Evolutionary conservation across 2,888 invertebrate genomes (phyloP).

Genomic region (Gymnoscelis rufifasciata): DNA sequence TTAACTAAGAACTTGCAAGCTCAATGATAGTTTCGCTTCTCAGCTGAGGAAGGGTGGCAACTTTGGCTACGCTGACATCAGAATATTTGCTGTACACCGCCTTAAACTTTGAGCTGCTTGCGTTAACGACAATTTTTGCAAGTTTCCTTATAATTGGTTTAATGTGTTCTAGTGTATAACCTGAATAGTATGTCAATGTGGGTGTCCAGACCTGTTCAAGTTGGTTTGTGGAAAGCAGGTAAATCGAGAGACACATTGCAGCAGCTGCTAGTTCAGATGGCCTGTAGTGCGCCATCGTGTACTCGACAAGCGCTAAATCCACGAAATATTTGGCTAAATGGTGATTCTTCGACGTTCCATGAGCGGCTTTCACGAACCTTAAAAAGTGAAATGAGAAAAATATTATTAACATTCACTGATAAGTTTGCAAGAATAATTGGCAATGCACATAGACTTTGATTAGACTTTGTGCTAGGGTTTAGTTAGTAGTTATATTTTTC

Average conservation of each 20-base stretch:
- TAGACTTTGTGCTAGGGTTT: too few species aligned
- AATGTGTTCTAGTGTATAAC: slow-evolving; percentile 84
- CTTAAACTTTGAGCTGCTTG: slow-evolving; percentile 84
- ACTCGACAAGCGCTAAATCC: slow-evolving; percentile 90
- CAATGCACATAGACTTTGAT: too few species aligned
- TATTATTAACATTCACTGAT: too few species aligned
- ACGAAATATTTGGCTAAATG: slow-evolving; percentile 94
- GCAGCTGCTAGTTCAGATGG: slow-evolving; percentile 93
- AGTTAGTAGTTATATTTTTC: too few species aligned
- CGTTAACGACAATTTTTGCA: slow-evolving; percentile 83
- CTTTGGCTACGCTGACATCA: slow-evolving; percentile 78
- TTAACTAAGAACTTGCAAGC: slow-evolving; percentile 39
- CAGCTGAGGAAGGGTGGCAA: slow-evolving; percentile 82
- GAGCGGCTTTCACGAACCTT: slow-evolving; percentile 81
- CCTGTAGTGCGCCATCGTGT: slow-evolving; percentile 85
- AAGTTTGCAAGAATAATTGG: too few species aligned
- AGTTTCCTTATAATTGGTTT: slow-evolving; percentile 83
- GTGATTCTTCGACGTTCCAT: slow-evolving; percentile 82
- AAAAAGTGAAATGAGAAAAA: too few species aligned
- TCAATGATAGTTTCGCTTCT: slow-evolving; percentile 59
- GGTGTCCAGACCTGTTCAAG: slow-evolving; percentile 83
- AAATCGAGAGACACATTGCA: slow-evolving; percentile 85
- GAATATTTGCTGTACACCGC: slow-evolving; percentile 84
- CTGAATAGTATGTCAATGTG: slow-evolving; percentile 87
- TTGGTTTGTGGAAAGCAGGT: slow-evolving; percentile 73